Base-by-base conservation (phyloP, 1,140 invertebrate species). In the Hirudo medicinalis region DNA sequence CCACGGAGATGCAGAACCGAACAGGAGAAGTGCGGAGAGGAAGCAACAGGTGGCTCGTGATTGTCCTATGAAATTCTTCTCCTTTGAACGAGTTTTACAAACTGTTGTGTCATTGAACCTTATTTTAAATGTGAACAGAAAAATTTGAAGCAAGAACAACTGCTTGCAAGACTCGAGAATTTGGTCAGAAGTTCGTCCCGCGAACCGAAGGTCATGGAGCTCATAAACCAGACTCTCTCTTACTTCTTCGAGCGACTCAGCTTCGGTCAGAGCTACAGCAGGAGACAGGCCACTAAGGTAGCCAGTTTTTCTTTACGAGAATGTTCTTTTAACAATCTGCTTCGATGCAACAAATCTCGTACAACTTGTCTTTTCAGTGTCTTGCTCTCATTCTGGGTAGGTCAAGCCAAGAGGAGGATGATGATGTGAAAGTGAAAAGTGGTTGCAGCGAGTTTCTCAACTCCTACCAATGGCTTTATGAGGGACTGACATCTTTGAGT, bases 191-290 rank as follows among this genome's bases (percentile, higher is more conserved):
- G 80, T 54, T 75, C 77, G 82, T 88, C 69, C 84, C 86, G 75
- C 68, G 80, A 80, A 71, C 70, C 75, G 19, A 71, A 71, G 25
- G 84, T 72, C 85, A 87, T 67, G 86, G 86, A 84, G 84, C 71
- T 85, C 29, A 86, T 88, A 55, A 87, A 86, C 73, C 91, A 94
- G 79, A 89, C 95, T 20, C 81, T 96, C n/a, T 90, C 92, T 77
- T 96, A 96, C 81, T 92, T 97, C 79, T 85, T 95, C 73, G 84
- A 91, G 73, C 83, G 92, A 63, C 82, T 97, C 0, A 89, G 90
- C 43, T 93, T 91, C 22, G 87, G 88, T 54, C 90, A 92, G 75
- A 86, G 87, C 60, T 81, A 85, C 54, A 90, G 89, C 29, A 82
- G 93, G 53, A 81, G 86, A 4, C 88, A 91, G 73, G 92, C 93